phyloP scores from a whole-genome alignment of 2,113 vertebrate genomes.

The Oryzias curvinotus region DNA sequence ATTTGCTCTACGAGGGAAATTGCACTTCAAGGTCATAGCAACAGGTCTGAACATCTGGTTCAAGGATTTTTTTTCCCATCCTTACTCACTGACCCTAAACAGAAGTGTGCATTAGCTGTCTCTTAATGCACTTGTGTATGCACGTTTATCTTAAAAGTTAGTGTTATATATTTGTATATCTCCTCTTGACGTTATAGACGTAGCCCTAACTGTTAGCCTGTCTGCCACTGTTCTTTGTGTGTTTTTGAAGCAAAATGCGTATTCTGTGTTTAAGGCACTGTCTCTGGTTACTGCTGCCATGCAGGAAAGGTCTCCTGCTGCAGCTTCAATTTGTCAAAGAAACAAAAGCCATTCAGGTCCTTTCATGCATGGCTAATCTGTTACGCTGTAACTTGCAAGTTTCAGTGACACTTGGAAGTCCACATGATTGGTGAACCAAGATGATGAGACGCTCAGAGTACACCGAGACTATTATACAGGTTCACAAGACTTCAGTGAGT shows the following conservation, averaged over 20 bases:
- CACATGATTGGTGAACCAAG: conserved; percentile 1
- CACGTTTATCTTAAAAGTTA: neutral
- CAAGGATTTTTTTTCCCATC: neutral
- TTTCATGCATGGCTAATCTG: neutral
- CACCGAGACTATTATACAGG: neutral
- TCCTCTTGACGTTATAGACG: conserved; percentile 8
- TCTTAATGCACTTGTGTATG: neutral
- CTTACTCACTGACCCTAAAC: neutral
- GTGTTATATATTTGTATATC: neutral
- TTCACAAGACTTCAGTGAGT: neutral
- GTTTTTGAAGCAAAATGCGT: conserved; percentile 15
- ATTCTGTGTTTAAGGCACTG: conserved; percentile 1
- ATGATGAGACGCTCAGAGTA: neutral
- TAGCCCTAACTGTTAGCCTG: conserved; percentile 26
- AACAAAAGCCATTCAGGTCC: neutral
- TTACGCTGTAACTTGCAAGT: conserved; percentile 13
- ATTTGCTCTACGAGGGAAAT: neutral
- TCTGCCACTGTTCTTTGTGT: conserved; percentile 25
- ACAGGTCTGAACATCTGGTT: conserved; percentile 8
- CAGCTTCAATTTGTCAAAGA: neutral
- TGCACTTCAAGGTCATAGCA: conserved; percentile 16
- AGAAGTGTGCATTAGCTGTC: conserved; percentile 2
- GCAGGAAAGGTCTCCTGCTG: neutral
- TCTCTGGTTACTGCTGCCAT: neutral
- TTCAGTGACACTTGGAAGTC: conserved; percentile 2